Percentiles rank a stretch among this genome's conserved stretches.
phyloP scores from a whole-genome alignment of 2,888 invertebrate species.

The Mesorhabditis belari region DNA sequence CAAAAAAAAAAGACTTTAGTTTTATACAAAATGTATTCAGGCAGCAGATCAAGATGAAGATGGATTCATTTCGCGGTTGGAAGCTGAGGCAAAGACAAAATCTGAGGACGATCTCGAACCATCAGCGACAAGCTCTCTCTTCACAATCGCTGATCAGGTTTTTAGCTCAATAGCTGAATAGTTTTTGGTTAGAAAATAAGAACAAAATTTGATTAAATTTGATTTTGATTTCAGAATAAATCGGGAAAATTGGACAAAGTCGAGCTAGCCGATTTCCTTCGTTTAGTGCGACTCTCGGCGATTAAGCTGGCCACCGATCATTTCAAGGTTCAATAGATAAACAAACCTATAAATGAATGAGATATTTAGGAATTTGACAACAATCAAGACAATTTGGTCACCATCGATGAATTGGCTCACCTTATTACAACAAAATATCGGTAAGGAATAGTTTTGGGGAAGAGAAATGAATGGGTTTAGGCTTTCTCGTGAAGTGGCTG shows the following conservation, averaged over 20 bases:
- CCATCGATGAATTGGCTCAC: slow-evolving; percentile 40
- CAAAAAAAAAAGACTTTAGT: not conserved
- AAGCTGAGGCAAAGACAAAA: slow-evolving; percentile 42
- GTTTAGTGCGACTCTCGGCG: slow-evolving; percentile 46
- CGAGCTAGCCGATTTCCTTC: slow-evolving; percentile 47
- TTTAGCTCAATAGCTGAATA: not conserved
- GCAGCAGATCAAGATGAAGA: slow-evolving; percentile 27
- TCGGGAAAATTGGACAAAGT: slow-evolving; percentile 47
- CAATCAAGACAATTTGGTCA: slow-evolving; percentile 42
- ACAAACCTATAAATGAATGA: slow-evolving; percentile 3
- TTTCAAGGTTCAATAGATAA: slow-evolving; percentile 27
- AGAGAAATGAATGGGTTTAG: slow-evolving; percentile 3
- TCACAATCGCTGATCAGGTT: slow-evolving; percentile 48
- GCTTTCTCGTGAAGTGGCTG: slow-evolving; percentile 33
- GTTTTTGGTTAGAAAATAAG: too few species aligned
- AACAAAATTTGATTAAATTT: too few species aligned
- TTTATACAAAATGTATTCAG: slow-evolving; percentile 1
- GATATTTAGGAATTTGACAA: slow-evolving; percentile 37
- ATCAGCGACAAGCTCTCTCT: slow-evolving; percentile 41
- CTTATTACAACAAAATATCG: slow-evolving; percentile 45
- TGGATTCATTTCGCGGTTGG: slow-evolving; percentile 36
- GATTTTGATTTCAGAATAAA: slow-evolving; percentile 28
- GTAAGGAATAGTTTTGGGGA: not conserved
- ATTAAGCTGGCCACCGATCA: slow-evolving; percentile 51
- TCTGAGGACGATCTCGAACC: slow-evolving; percentile 48